A percentile compares a stretch with the other conserved stretches of the same genome.
Evolutionary conservation across 2,797 vertebrate genomes (phyloP).

Genomic region (Myotis myotis): DNA sequence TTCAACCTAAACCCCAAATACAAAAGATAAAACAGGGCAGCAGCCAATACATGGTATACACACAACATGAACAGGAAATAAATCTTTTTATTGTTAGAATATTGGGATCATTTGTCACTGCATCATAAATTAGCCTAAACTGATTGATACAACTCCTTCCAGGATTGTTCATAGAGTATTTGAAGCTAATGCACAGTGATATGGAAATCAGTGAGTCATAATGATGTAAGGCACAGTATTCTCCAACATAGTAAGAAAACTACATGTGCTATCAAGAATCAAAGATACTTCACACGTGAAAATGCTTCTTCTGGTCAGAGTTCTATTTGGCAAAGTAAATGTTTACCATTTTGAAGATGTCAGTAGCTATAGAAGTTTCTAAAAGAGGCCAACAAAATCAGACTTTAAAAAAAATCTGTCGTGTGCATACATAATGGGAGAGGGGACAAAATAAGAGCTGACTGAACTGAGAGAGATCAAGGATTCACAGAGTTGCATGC

Average conservation of each 20-base stretch:
- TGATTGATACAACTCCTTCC: background rate
- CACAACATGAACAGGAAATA: background rate
- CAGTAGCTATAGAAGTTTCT: background rate
- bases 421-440: background rate
- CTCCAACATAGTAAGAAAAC: background rate
- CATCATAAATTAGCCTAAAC: background rate
- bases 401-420: background rate
- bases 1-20: background rate
- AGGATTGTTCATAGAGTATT: background rate
- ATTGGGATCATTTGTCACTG: background rate
- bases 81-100: background rate
- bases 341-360: slow-evolving; percentile 15
- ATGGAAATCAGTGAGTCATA: background rate
- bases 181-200: background rate
- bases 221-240: background rate
- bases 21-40: background rate
- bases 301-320: background rate
- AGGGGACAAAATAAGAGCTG: background rate
- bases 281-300: background rate
- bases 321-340: background rate
- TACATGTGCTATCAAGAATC: background rate
- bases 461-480: background rate
- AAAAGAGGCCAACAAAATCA: background rate
- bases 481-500: background rate
- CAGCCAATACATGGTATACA: background rate